Conservation (phyloP, 2,888 invertebrate genomes). For the Yponomeuta evonymella region DNA sequence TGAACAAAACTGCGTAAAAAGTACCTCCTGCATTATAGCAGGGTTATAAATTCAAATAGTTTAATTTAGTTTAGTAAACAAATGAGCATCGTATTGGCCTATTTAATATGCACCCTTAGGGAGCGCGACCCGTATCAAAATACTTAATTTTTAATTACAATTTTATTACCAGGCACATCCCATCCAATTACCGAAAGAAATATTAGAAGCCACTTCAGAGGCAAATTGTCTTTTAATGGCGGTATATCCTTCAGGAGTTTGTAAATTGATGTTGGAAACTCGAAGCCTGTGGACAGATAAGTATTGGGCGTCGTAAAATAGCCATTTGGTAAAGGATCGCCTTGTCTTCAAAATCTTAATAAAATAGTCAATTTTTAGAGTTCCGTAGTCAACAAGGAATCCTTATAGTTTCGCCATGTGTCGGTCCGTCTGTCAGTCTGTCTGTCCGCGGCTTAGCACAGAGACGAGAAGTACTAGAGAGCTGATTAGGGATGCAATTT, state of each 20-base stretch:
- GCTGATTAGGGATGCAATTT: no score
- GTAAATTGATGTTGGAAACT: neutral
- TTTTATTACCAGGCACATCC: slow-evolving; percentile 70
- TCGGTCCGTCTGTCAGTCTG: no score
- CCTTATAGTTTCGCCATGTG: no score
- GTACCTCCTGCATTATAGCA: slow-evolving; percentile 21
- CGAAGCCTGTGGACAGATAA: neutral
- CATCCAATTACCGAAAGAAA: slow-evolving; percentile 69
- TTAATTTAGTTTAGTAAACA: slow-evolving; percentile 65
- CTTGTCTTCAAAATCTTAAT: neutral
- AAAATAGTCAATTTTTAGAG: no score
- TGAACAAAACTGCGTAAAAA: slow-evolving; percentile 28
- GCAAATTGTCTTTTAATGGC: slow-evolving; percentile 16
- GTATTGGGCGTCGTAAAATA: neutral
- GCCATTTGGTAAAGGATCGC: neutral
- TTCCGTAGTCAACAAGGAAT: no score
- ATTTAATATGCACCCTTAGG: slow-evolving; percentile 71
- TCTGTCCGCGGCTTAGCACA: no score
- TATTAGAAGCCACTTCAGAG: slow-evolving; percentile 39
- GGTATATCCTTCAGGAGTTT: neutral
- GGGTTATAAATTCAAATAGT: slow-evolving; percentile 63
- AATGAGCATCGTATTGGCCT: slow-evolving; percentile 52
- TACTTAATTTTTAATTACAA: slow-evolving; percentile 75
- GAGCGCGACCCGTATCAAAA: slow-evolving; percentile 58
- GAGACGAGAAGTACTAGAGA: no score